These are phyloP conservation scores for Callithrix jacchus DNA, from an alignment of 2,113 vertebrate species.

Conservation along the genomic window DNA sequence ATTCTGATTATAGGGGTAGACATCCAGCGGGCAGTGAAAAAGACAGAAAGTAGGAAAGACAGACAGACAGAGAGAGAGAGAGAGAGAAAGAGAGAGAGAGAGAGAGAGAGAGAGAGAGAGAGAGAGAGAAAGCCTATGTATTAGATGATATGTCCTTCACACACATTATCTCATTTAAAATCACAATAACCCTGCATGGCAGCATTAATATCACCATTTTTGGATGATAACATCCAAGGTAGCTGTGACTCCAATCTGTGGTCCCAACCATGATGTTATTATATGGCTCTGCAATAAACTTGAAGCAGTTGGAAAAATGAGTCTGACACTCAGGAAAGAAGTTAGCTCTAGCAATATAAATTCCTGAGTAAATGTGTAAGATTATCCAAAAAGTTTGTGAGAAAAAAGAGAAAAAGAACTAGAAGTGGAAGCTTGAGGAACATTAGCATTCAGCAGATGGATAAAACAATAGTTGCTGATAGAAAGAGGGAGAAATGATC, in stretches of 20 bases:
- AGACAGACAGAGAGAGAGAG: neutral
- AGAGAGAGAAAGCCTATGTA: neutral
- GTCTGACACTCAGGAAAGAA: neutral
- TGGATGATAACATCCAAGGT: neutral
- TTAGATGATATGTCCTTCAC: neutral
- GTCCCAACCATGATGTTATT: neutral
- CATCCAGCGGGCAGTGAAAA: neutral
- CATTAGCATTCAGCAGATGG: neutral
- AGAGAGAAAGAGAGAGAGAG: neutral
- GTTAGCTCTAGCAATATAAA: neutral
- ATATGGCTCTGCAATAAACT: neutral
- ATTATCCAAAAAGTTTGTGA: too few species aligned
- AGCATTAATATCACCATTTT: neutral
- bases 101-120: too few species aligned
- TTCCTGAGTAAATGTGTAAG: neutral
- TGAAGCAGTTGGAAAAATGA: neutral
- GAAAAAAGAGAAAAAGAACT: neutral
- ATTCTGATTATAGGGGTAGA: neutral
- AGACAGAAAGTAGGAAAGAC: neutral
- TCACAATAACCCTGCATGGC: neutral
- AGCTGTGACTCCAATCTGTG: neutral
- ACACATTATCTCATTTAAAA: neutral
- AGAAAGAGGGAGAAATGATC: neutral
- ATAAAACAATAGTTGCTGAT: neutral
- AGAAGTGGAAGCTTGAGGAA: neutral